These are phyloP conservation scores for Harpagifer antarcticus DNA, from an alignment of 2,797 vertebrate genomes.

Conservation along the genomic window DNA sequence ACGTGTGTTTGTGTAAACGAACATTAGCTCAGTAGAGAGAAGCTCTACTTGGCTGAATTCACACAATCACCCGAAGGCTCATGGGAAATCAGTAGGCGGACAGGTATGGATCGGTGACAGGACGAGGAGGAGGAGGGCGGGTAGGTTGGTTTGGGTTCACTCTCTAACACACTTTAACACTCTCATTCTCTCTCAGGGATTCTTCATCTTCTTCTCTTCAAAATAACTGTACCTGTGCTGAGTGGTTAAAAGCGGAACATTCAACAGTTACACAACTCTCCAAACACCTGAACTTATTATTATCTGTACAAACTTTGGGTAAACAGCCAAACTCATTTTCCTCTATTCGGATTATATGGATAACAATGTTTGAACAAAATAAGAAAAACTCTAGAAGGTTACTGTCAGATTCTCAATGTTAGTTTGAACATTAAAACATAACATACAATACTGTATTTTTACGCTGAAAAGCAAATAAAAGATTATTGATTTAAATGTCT, in stretches of 20 bases:
- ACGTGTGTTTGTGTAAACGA: slow-evolving; percentile 41
- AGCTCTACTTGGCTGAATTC: slow-evolving; percentile 58
- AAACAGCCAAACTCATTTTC: neutral
- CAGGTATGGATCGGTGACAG: slow-evolving; percentile 75
- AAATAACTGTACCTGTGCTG: slow-evolving; percentile 4
- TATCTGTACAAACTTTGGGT: neutral
- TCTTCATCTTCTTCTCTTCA: slow-evolving; percentile 24
- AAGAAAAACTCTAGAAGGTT: neutral
- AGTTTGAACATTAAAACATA: neutral
- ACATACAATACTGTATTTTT: neutral
- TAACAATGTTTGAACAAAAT: neutral
- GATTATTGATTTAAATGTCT: no score
- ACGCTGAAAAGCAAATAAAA: no score
- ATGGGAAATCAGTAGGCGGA: slow-evolving; percentile 76
- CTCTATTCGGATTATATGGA: neutral
- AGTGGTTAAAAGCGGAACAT: slow-evolving; percentile 1
- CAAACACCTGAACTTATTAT: slow-evolving; percentile 14
- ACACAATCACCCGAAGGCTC: slow-evolving; percentile 65
- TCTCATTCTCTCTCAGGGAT: slow-evolving; percentile 19
- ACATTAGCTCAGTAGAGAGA: slow-evolving; percentile 30
- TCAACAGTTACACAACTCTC: slow-evolving; percentile 4
- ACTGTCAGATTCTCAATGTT: neutral
- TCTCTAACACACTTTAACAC: slow-evolving; percentile 47
- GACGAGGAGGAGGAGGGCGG: slow-evolving; percentile 36
- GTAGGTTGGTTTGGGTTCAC: slow-evolving; percentile 51